A percentile compares a stretch with the other conserved stretches of the same genome.
phyloP scores from a whole-genome alignment of 1,140 invertebrate genomes.

The Hycleus phaleratus region DNA sequence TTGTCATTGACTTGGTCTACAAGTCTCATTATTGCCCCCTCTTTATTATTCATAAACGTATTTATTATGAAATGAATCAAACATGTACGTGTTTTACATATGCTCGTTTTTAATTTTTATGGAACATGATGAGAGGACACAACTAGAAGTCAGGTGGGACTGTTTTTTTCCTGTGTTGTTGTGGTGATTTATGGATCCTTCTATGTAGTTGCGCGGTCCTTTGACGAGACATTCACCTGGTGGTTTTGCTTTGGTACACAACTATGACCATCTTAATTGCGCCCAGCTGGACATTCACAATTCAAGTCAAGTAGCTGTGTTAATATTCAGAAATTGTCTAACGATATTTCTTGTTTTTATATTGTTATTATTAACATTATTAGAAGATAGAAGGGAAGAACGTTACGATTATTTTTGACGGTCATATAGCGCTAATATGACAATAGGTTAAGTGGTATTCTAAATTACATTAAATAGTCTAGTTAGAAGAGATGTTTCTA shows the following conservation, averaged over 20 bases:
- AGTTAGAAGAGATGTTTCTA: no score
- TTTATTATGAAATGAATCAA: constrained; percentile 14
- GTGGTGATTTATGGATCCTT: constrained; percentile 22
- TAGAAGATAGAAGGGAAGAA: no score
- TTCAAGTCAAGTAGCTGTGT: no score
- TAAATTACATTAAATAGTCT: constrained; percentile 2
- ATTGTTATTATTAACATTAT: no score
- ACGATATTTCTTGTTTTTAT: no score
- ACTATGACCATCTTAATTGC: no score
- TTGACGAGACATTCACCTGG: constrained; percentile 23
- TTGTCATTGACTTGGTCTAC: constrained; percentile 14
- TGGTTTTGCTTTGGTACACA: constrained; percentile 5
- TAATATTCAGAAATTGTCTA: no score
- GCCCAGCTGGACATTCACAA: no score
- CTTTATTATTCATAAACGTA: not conserved
- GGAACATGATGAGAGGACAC: constrained; percentile 20
- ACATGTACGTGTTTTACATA: constrained; percentile 31
- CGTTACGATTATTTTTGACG: no score
- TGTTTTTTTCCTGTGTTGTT: not conserved
- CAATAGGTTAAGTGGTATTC: constrained; percentile 11
- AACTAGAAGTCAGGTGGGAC: constrained; percentile 17
- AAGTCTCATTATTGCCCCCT: constrained; percentile 6
- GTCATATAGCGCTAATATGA: not conserved
- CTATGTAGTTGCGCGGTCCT: constrained; percentile 12
- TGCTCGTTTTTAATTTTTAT: constrained; percentile 28